Evolutionary conservation across 2,888 invertebrate species (phyloP), one percentile per base, ranked within the genome.

Genomic region (Heterodera filipjevi): DNA sequence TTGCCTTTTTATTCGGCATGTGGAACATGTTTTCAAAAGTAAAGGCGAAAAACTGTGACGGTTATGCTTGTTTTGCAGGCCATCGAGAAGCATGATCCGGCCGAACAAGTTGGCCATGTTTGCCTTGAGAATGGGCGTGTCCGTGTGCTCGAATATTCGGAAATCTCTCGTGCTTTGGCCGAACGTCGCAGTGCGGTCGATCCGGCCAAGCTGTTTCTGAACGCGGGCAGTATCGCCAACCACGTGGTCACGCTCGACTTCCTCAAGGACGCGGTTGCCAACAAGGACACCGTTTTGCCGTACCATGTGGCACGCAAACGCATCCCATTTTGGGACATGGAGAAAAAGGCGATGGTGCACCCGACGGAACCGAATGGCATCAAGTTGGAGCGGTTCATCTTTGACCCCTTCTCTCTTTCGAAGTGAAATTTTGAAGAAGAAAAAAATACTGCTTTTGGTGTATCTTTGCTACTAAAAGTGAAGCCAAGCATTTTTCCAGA

Each of bases 361-460:
- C 97, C 99, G 0, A 92, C 92, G 0, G 92, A 93, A 81, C 93
- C 95, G 0, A 99, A 99, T 87, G 99, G 98, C 16, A 95, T 99
- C 83, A 99, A 99, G 91, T 94, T 99, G 91, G 99, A 99, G 89
- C 99, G 98, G 90, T 99, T 99, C 90, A 94, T 99, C 16, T 99
- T 99, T 90, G 99, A 99, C 90, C 96, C 98, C 0, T 99, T 99
- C 89, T 94, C 94, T 88, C 95, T 95, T 90, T 93, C 96, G 0
- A 93, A 94, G 91, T 92, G 89, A 89, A 91, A 66, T 32, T 66
- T 79, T 76, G 2, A 39, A 39, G 10, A 39, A 39, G 3, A 39
- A 10, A 39, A 39, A 39, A 39, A 39, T 33, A n/a, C n/a, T n/a
- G n/a, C n/a, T n/a, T n/a, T n/a, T n/a, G n/a, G n/a, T n/a, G n/a